A percentile compares a stretch with the other conserved stretches of the same genome.
These are phyloP conservation scores for Cyprinus carpio DNA, from an alignment of 2,113 vertebrate genomes.

Conservation along the genomic window DNA sequence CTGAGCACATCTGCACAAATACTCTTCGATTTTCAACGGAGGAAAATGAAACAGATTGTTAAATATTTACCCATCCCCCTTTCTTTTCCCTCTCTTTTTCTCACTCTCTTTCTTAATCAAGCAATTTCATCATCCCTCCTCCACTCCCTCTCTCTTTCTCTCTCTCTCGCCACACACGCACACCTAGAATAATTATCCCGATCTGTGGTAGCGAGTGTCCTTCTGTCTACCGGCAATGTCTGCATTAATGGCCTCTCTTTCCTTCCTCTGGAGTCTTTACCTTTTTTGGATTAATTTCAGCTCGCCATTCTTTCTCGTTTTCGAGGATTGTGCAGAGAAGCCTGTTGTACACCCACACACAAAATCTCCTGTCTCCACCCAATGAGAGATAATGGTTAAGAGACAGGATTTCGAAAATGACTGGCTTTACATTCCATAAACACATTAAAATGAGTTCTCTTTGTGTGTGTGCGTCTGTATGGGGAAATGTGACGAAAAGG, in stretches of 20 bases:
- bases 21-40: neutral
- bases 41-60: neutral
- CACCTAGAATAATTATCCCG: constrained; percentile 81
- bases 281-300: constrained; percentile 73
- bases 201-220: constrained; percentile 64
- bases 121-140: constrained; percentile 26
- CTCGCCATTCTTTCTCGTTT: constrained; percentile 63
- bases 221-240: constrained; percentile 66
- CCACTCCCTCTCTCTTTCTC: constrained; percentile 9
- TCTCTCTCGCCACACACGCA: neutral
- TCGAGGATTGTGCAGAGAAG: constrained; percentile 74
- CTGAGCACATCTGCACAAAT: neutral
- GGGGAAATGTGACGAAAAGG: constrained; percentile 43
- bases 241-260: constrained; percentile 69
- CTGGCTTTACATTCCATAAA: constrained; percentile 62
- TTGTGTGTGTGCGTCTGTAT: constrained; percentile 39
- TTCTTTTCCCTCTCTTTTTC: constrained; percentile 2
- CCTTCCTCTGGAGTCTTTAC: constrained; percentile 58
- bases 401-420: constrained; percentile 64
- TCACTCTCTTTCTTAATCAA: constrained; percentile 35
- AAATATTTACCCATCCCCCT: neutral
- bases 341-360: constrained; percentile 67
- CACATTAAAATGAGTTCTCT: constrained; percentile 59
- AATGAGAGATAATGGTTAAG: constrained; percentile 71
- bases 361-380: constrained; percentile 62